Evolutionary conservation across 2,797 vertebrate genomes (phyloP).

Genomic region (Allobates femoralis): DNA sequence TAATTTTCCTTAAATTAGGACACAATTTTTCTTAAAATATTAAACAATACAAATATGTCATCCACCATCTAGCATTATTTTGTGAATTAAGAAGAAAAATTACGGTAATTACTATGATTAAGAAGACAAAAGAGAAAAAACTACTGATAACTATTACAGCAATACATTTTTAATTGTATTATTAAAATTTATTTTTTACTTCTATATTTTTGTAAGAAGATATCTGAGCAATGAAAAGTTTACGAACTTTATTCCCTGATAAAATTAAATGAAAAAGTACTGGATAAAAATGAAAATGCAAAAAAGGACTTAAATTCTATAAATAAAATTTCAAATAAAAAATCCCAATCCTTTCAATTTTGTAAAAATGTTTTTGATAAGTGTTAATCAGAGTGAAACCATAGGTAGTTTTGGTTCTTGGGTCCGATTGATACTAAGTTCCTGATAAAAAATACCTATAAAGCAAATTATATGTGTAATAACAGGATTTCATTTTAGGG

Average conservation of each 20-base stretch:
- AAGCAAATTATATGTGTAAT: neutral
- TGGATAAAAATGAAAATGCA: neutral
- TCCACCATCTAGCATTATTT: neutral
- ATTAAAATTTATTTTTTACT: neutral
- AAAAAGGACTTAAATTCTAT: neutral
- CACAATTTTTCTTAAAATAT: neutral
- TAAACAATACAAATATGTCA: neutral
- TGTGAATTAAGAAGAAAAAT: neutral
- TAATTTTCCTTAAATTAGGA: neutral
- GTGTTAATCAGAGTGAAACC: neutral
- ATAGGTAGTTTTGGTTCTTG: neutral
- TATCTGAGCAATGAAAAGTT: neutral
- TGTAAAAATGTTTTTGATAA: neutral
- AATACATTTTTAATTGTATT: neutral
- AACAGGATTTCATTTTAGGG: neutral
- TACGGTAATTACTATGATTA: too few species aligned
- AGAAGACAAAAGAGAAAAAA: too few species aligned
- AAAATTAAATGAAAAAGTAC: neutral
- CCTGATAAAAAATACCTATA: neutral
- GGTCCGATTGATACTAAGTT: neutral
- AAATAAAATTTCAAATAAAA: neutral
- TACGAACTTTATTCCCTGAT: neutral
- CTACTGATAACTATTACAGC: neutral
- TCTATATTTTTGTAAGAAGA: neutral
- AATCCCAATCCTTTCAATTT: neutral